A percentile compares a stretch with the other conserved stretches of the same genome.
Conservation (phyloP, 1,140 invertebrate species). For the Maconellicoccus hirsutus region DNA sequence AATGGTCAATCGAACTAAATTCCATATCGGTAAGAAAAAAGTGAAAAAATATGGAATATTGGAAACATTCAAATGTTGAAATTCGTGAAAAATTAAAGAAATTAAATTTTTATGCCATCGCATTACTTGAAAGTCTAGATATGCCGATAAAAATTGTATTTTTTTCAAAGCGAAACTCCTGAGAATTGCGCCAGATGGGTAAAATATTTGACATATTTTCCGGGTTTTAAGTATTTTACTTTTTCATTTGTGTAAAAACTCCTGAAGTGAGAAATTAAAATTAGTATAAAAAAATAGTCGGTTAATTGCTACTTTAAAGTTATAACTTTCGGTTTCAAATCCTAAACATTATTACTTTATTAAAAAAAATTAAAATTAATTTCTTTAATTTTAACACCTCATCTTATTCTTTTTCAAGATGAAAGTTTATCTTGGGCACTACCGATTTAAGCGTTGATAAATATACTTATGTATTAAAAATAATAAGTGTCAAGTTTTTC, state of each 20-base stretch:
- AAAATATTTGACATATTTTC: conserved; percentile 1
- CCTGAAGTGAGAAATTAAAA: neutral
- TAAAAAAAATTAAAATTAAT: no score
- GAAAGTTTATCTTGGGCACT: no score
- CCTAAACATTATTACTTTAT: neutral
- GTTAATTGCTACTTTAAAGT: neutral
- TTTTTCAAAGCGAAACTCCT: neutral
- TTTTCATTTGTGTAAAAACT: neutral
- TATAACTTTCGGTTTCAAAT: neutral
- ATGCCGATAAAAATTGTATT: neutral
- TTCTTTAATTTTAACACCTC: no score
- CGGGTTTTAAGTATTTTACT: neutral
- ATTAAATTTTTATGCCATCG: neutral
- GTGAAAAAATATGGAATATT: no score
- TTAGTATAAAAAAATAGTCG: neutral
- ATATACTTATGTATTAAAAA: no score
- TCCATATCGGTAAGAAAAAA: no score
- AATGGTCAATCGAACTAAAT: no score
- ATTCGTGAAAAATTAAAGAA: neutral
- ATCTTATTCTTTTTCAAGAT: no score
- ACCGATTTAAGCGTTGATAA: no score
- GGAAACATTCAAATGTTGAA: no score
- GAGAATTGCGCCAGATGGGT: neutral
- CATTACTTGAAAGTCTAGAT: neutral
- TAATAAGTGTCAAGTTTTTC: neutral